These are phyloP conservation scores for Ganaspis brasiliensis DNA, from an alignment of 2,888 invertebrate species.

Conservation along the genomic window DNA sequence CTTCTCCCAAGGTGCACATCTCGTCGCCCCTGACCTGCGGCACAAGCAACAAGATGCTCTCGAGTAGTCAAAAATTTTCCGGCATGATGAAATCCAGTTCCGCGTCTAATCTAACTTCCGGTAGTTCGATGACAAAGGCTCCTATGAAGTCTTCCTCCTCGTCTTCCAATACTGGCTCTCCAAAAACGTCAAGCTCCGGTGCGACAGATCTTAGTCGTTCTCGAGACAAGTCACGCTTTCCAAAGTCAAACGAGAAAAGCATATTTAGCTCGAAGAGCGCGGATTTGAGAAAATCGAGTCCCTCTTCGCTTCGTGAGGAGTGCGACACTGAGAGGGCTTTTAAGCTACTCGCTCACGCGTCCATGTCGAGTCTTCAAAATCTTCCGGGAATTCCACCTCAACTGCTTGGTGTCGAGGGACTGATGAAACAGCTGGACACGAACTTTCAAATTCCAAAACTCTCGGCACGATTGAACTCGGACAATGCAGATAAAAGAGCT, in stretches of 20 bases:
- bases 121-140: conserved; percentile 61
- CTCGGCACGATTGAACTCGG: conserved; percentile 82
- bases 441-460: conserved; percentile 95
- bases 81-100: conserved; percentile 71
- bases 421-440: conserved; percentile 89
- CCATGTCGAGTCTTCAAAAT: conserved; percentile 80
- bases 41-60: conserved; percentile 68
- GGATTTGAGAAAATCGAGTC: conserved; percentile 86
- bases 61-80: conserved; percentile 72
- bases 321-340: conserved; percentile 84
- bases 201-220: conserved; percentile 84
- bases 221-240: conserved; percentile 84
- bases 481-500: conserved; percentile 69
- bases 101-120: conserved; percentile 70
- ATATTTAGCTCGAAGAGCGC: conserved; percentile 83
- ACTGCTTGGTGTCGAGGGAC: conserved; percentile 86
- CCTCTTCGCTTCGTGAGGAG: conserved; percentile 85
- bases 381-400: conserved; percentile 83
- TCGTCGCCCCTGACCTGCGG: conserved; percentile 64
- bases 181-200: conserved; percentile 82
- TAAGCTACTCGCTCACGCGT: conserved; percentile 83
- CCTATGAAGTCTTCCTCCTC: conserved; percentile 66
- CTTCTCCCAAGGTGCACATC: conserved; percentile 72
- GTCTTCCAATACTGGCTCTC: conserved; percentile 83
- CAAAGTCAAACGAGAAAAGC: conserved; percentile 84